Percentiles rank a stretch among this genome's conserved stretches.
These are phyloP conservation scores for Pogonognathellus flavescens DNA, from an alignment of 1,140 invertebrate species.

Conservation along the genomic window DNA sequence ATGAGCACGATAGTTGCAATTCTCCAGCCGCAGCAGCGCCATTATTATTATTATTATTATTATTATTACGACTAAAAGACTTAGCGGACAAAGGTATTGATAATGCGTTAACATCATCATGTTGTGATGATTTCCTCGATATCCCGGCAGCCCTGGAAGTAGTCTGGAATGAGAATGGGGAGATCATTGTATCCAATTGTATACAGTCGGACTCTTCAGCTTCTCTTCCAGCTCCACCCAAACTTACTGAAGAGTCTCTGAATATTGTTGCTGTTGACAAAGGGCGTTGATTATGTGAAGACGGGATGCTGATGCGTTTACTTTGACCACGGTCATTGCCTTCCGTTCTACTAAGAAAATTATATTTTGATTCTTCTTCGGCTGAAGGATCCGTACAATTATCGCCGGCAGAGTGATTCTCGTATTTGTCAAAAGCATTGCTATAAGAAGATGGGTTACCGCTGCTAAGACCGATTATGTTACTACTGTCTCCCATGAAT, in stretches of 20 bases:
- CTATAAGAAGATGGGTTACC: background rate
- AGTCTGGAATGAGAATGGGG: background rate
- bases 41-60: background rate
- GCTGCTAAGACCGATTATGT: background rate
- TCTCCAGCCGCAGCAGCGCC: background rate
- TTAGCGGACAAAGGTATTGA: background rate
- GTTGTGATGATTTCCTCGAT: background rate
- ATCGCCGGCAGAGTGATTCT: background rate
- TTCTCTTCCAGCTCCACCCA: conserved; percentile 13
- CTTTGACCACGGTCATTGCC: conserved; percentile 26
- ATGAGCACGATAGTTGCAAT: background rate
- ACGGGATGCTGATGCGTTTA: background rate
- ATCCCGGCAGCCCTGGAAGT: no score
- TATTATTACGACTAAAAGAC: background rate
- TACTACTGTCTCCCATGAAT: no score
- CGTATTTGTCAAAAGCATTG: background rate
- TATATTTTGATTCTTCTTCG: background rate
- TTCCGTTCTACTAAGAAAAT: conserved; percentile 1
- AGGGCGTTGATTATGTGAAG: conserved; percentile 19
- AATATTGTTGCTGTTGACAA: conserved; percentile 38
- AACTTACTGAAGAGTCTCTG: background rate
- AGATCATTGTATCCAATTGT: background rate
- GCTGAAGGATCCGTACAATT: background rate
- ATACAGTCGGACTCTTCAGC: background rate
- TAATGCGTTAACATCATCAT: background rate